These are phyloP conservation scores for Euschistus heros DNA, from an alignment of 1,140 invertebrate species.

Conservation along the genomic window DNA sequence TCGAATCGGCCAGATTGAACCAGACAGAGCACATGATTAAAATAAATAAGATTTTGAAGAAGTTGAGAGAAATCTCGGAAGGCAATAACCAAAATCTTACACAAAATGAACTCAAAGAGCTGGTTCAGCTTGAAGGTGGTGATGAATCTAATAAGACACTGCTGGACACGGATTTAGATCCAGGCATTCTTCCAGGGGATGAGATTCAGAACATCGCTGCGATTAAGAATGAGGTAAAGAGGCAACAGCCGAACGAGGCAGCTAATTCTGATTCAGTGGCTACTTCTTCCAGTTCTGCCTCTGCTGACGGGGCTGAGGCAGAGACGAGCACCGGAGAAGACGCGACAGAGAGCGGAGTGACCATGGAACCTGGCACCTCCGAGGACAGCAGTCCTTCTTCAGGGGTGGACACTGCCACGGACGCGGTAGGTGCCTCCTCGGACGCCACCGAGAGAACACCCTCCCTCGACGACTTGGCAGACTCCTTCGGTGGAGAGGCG, in stretches of 20 bases:
- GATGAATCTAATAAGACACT: background rate
- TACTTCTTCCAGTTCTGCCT: background rate
- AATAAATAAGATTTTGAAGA: conserved; percentile 39
- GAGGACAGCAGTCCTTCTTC: background rate
- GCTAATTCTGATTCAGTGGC: background rate
- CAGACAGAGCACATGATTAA: conserved; percentile 35
- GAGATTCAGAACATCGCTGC: background rate
- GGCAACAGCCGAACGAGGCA: conserved; percentile 2
- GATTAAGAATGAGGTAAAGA: conserved; percentile 9
- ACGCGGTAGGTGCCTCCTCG: background rate
- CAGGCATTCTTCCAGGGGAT: background rate
- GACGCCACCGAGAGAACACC: background rate
- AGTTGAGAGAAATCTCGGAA: conserved; percentile 38
- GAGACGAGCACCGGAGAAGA: background rate
- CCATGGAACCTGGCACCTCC: background rate
- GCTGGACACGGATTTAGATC: background rate
- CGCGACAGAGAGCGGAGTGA: background rate
- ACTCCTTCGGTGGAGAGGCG: conserved; percentile 56
- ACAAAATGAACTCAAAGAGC: conserved; percentile 34
- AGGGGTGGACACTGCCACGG: background rate
- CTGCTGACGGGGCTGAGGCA: background rate
- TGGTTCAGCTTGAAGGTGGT: conserved; percentile 30
- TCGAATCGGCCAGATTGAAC: conserved; percentile 32
- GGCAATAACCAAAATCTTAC: conserved; percentile 30
- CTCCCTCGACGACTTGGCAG: conserved; percentile 54